Evolutionary conservation across 1,140 invertebrate species (phyloP).

Genomic region (Drosophila tsacasi): DNA sequence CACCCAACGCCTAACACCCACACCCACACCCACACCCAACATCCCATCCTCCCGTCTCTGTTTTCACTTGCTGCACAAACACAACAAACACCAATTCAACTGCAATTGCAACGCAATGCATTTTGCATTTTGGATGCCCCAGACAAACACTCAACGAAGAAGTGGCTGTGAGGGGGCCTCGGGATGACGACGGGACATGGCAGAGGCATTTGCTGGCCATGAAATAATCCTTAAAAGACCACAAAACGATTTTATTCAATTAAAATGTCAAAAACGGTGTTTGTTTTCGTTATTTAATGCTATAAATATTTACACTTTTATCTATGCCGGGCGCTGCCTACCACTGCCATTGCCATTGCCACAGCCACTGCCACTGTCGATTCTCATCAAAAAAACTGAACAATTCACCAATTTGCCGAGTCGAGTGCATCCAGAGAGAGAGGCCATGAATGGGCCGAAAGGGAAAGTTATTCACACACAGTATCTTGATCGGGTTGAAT

Average conservation of each 20-base stretch:
- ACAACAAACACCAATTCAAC: slow-evolving; percentile 62
- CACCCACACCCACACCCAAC: background rate
- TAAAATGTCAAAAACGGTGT: slow-evolving; percentile 82
- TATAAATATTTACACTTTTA: slow-evolving; percentile 77
- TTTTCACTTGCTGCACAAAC: slow-evolving; percentile 63
- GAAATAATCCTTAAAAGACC: slow-evolving; percentile 82
- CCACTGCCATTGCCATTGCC: background rate
- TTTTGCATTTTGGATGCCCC: slow-evolving; percentile 56
- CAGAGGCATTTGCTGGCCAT: slow-evolving; percentile 64
- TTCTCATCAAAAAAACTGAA: slow-evolving; percentile 6
- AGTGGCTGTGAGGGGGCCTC: background rate
- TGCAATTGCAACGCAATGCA: slow-evolving; percentile 62
- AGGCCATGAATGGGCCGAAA: slow-evolving; percentile 16
- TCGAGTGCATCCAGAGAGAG: slow-evolving; percentile 24
- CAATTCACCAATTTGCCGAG: slow-evolving; percentile 9
- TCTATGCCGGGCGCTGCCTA: slow-evolving; percentile 27
- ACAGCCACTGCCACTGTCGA: background rate
- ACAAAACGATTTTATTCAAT: slow-evolving; percentile 84
- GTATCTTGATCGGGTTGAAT: slow-evolving; percentile 1
- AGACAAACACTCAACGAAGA: slow-evolving; percentile 54
- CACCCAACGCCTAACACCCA: no score
- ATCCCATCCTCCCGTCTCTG: slow-evolving; percentile 1
- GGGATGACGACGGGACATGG: no score
- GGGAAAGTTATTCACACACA: slow-evolving; percentile 17
- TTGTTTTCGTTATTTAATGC: slow-evolving; percentile 80